Evolutionary conservation across 1,140 invertebrate genomes (phyloP).

Genomic region (Aphis craccivora): DNA sequence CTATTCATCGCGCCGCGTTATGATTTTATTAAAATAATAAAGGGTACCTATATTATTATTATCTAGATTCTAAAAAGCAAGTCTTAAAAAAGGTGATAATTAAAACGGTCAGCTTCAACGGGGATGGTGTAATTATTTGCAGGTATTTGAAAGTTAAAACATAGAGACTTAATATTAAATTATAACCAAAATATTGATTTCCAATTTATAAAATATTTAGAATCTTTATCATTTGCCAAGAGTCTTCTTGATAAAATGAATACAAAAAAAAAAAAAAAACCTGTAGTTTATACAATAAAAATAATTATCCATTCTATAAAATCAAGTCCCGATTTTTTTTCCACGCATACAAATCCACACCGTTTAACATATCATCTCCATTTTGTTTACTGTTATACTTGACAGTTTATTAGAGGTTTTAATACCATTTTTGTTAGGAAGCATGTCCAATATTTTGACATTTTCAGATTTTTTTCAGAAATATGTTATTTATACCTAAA

Average conservation of each 20-base stretch:
- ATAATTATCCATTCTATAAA: neutral
- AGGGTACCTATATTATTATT: neutral
- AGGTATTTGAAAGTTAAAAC: neutral
- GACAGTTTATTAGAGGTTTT: no score
- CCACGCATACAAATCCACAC: no score
- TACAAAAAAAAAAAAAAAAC: neutral
- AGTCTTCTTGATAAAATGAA: neutral
- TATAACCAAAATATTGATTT: constrained; percentile 9
- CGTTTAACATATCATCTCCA: no score
- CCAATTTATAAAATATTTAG: neutral
- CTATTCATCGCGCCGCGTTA: constrained; percentile 29
- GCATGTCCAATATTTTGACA: no score
- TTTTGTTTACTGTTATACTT: no score
- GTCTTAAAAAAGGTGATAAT: neutral
- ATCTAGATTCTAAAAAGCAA: neutral
- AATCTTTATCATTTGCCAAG: neutral
- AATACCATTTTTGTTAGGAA: no score
- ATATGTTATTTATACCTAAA: no score
- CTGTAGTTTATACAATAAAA: neutral
- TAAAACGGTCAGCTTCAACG: neutral
- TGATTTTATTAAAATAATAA: neutral
- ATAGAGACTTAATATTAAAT: neutral
- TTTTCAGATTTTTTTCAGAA: no score
- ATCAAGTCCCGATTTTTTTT: no score
- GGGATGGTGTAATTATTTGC: neutral